Conservation (phyloP, 2,797 vertebrate genomes). For the Halcyon badia region DNA sequence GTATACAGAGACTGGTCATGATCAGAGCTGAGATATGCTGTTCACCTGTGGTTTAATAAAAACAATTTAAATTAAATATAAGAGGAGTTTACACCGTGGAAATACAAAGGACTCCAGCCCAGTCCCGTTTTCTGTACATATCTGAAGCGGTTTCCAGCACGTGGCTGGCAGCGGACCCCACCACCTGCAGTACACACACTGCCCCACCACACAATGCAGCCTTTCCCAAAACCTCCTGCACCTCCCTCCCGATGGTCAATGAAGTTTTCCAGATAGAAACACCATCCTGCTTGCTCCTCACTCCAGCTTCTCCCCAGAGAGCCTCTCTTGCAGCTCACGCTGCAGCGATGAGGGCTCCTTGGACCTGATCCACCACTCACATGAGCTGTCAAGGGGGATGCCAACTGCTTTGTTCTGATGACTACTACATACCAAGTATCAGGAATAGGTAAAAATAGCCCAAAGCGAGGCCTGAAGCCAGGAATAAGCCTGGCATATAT, state of each 20-base stretch:
- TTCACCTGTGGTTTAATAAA: background rate
- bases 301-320: background rate
- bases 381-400: accelerated
- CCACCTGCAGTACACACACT: accelerated
- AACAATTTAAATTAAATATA: no score
- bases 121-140: accelerated
- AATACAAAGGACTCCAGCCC: background rate
- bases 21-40: accelerated
- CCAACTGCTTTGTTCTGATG: accelerated
- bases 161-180: accelerated
- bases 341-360: background rate
- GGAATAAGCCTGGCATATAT: accelerated
- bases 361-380: accelerated
- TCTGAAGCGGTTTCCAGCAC: background rate
- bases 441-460: background rate
- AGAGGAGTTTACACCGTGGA: background rate
- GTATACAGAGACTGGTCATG: accelerated
- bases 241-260: background rate
- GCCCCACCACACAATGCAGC: background rate
- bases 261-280: background rate
- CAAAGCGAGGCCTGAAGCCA: background rate
- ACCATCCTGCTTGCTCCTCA: background rate
- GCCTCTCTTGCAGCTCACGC: background rate
- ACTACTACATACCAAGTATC: no score
- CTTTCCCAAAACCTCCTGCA: background rate